Base-by-base conservation (phyloP, 2,113 vertebrate species). In the Colossoma macropomum region DNA sequence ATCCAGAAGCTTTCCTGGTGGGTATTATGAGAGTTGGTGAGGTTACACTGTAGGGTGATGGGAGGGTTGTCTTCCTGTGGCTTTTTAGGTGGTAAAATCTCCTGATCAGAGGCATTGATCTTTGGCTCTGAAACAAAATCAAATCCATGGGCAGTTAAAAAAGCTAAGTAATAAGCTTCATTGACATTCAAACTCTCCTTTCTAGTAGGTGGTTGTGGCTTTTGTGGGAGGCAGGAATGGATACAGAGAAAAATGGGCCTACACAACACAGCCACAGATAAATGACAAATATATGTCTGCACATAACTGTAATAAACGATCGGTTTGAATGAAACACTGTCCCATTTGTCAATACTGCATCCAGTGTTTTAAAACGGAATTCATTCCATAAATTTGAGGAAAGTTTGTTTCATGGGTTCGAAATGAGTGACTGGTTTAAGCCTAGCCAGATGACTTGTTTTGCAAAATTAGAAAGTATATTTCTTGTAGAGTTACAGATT, bases 1-100 rank as follows among this genome's bases (percentile, higher is more conserved):
- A 97, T 95, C 98, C 97, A 99, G 91, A 96, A 97, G 90, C 96
- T 98, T 87, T 95, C 89, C 45, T 85, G 84, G 86, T 97, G 95
- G 2, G 92, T 85, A 54, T 93, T 96, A 89, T 96, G 94, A 84
- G 93, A 95, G 48, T 95, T 94, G 52, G 97, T 98, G 79, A 99
- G 96, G 95, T 98, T 98, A 90, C 98, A 99, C 89, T 95, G 94
- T 88, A 99, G 89, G 25, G 87, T 93, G 84, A 98, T 86, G 0
- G 95, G 86, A 5, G 84, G 72, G 48, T 82, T 65, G 54, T 84
- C 78, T 74, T 84, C 86, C 38, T 75, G 86, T 32, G 74, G 66
- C 21, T 52, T 66, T 25, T 92, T 92, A 13, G 87, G 71, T 23
- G 89, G 91, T 86, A 99, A 91, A 90, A 91, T 92, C 89, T 94